Evolutionary conservation across 2,797 vertebrate species (phyloP).

Genomic region (Lerista edwardsae): DNA sequence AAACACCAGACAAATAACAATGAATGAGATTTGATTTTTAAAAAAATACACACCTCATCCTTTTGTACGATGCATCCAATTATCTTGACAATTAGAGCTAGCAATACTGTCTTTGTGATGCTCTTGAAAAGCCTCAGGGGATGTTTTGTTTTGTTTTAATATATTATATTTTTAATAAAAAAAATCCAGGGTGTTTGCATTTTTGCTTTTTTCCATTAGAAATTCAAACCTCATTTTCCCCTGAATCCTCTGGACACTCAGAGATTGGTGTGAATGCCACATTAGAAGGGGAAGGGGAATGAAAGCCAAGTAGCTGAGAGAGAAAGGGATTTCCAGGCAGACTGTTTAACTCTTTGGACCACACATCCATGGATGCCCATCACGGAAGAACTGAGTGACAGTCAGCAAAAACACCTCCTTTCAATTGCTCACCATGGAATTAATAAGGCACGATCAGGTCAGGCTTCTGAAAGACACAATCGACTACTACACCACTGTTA

Average conservation of each 20-base stretch:
- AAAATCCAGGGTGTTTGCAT: constrained; percentile 1
- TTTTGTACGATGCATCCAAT: constrained; percentile 8
- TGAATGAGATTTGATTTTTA: neutral
- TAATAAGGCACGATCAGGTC: constrained; percentile 8
- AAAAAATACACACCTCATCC: neutral
- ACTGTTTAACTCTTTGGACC: constrained; percentile 14
- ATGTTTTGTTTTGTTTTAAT: too few species aligned
- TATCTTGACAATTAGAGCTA: neutral
- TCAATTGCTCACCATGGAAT: constrained; percentile 9
- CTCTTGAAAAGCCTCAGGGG: neutral
- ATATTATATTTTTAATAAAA: too few species aligned
- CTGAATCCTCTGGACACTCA: constrained; percentile 13
- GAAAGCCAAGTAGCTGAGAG: constrained; percentile 11
- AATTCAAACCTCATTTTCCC: constrained; percentile 23
- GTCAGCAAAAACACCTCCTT: neutral
- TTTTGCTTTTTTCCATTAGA: neutral
- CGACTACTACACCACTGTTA: neutral
- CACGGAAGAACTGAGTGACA: neutral
- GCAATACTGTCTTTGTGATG: constrained; percentile 9
- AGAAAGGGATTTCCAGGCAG: neutral
- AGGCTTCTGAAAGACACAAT: neutral
- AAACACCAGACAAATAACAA: neutral
- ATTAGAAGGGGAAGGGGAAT: constrained; percentile 16
- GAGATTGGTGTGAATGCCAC: neutral
- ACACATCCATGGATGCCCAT: neutral